Evolutionary conservation across 2,113 vertebrate genomes (phyloP), one percentile per base, ranked within the genome.

Genomic region (Urocynchramus pylzowi): DNA sequence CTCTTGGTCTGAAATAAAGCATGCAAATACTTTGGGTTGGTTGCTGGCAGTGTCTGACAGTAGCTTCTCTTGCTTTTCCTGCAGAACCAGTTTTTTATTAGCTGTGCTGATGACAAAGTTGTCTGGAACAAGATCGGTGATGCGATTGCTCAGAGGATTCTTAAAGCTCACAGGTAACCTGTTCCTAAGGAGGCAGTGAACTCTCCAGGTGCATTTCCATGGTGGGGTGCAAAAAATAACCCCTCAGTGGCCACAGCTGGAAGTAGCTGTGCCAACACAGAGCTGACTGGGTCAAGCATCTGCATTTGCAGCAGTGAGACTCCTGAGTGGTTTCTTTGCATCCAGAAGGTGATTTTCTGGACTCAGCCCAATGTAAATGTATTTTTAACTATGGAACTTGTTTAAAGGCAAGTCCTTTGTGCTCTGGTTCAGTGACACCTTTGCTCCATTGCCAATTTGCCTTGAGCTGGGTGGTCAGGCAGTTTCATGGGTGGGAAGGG

Each of bases 1-100:
- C 45, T 81, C 33, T 93, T 67, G 37, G 54, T 73, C 44, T 95
- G 87, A 82, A 92, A 65, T 33, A 59, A 82, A 91, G 21, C 35
- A 11, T 54, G 61, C 85, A 83, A 30, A 49, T 80, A 15, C 56
- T 91, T 67, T 41, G 63, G 33, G n/a, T 47, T 79, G 5, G 6
- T 91, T 6, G 8, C 85, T 90, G 61, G 71, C 75, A 50, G 39
- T 28, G 33, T 41, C 64, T 96, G 89, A 94, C 71, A 75, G 76
- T 31, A 84, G 76, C 69, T 95, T 60, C 86, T 41, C 54, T 88
- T 90, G 88, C 78, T 70, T 89, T 97, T 97, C 82, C 92, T 57
- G 37, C 77, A 99, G 99, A 99, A 99, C 97, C 99, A 99, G 97
- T 99, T 99, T 96, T 99, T 99, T 93, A 99, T 99, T 97, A 99